These are phyloP conservation scores for Aporophyla nigra DNA, from an alignment of 2,888 invertebrate genomes.

Conservation along the genomic window DNA sequence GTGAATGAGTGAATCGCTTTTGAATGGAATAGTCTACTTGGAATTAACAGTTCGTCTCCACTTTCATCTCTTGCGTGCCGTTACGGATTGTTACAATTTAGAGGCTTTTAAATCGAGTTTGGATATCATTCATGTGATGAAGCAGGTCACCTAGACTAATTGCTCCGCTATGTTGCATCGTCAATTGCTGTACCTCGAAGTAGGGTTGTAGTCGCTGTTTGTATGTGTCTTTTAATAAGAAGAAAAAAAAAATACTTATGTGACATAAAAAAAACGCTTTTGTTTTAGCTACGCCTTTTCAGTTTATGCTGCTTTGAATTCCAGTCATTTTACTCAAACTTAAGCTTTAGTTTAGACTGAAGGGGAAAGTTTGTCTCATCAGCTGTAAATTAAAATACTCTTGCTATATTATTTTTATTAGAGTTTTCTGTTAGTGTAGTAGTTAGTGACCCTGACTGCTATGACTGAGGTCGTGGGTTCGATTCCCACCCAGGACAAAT, in stretches of 20 bases:
- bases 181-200: too few relatives aligned
- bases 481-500: too few relatives aligned
- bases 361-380: background rate
- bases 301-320: background rate
- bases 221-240: background rate
- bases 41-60: background rate
- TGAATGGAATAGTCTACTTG: background rate
- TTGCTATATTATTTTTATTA: background rate
- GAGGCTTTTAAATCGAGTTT: background rate
- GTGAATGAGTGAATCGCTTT: constrained; percentile 4
- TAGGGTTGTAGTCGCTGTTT: background rate
- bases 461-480: too few relatives aligned
- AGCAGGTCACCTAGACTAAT: background rate
- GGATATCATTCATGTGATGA: background rate
- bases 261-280: background rate
- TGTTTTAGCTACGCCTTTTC: too few relatives aligned
- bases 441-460: too few relatives aligned
- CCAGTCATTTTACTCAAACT: background rate
- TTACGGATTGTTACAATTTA: background rate
- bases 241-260: background rate
- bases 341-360: background rate
- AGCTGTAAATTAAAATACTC: background rate
- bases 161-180: background rate
- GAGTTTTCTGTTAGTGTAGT: too few relatives aligned
- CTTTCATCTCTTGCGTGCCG: background rate